Base-by-base conservation (phyloP, 2,888 invertebrate genomes). In the Apodemia zela region DNA sequence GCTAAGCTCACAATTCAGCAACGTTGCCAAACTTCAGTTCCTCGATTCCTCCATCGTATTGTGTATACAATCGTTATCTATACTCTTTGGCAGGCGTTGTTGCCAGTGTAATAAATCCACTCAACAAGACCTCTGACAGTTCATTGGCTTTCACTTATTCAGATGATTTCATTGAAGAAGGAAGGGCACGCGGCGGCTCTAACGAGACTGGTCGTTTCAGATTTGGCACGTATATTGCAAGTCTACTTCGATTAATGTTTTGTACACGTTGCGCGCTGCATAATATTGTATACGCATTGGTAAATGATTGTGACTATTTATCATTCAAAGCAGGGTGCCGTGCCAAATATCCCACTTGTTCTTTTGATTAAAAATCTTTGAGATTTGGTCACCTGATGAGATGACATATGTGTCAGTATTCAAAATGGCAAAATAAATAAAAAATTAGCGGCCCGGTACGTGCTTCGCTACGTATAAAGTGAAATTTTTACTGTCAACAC, bases 211-310 rank as follows among this genome's bases (percentile, higher is more conserved):
- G 84, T 65, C 72, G 71, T 67, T 71, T 66, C 71, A 73, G 67
- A 75, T 72, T 81, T 84, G 78, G 77, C 78, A 78, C 81, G 76
- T 76, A 73, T 76, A 72, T 75, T n/a, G 72, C 73, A 72, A 72
- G 75, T 73, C 76, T 71, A 69, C 70, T 75, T 80, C 81, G 84
- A 82, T 84, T 81, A 82, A 81, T 84, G 83, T 84, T 82, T 80
- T 76, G 80, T 81, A 77, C 79, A 70, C 76, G 73, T 73, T 77
- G 74, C 75, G 76, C 80, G 78, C 25, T 54, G 25, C 80, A 76
- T 80, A 72, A 72, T 71, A 72, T 70, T 66, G 70, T 67, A 68
- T 71, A 69, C 68, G 73, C 77, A 77, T 80, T 70, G 72, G 76
- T 79, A 78, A 78, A 79, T 78, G 75, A 78, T 79, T 73, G 74